Percentiles rank a stretch among this genome's conserved stretches.
Conservation (phyloP, 2,888 invertebrate genomes). For the Brachycybe producta region DNA sequence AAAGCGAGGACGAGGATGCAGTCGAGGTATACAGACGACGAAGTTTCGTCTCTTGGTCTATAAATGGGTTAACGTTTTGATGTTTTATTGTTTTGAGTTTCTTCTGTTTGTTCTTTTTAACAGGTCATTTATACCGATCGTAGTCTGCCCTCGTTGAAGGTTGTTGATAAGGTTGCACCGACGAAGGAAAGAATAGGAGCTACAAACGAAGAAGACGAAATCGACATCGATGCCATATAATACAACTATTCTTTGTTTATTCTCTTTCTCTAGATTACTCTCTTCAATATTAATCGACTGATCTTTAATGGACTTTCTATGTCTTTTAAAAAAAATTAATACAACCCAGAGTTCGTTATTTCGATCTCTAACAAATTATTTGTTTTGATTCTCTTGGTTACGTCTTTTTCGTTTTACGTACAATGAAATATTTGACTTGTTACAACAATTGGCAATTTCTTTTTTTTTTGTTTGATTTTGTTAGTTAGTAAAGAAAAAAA, state of each 20-base stretch:
- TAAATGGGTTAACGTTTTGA: neutral
- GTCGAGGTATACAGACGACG: constrained; percentile 42
- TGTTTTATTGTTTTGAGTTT: neutral
- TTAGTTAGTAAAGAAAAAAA: too few relatives aligned
- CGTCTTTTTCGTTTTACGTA: too few relatives aligned
- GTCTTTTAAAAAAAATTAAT: too few relatives aligned
- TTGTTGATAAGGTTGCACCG: constrained; percentile 13
- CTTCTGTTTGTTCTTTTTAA: constrained; percentile 1
- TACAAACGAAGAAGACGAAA: constrained; percentile 62
- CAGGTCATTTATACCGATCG: constrained; percentile 83
- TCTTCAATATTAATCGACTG: too few relatives aligned
- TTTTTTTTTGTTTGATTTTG: too few relatives aligned
- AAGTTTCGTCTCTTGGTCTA: neutral
- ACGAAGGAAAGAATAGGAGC: constrained; percentile 30
- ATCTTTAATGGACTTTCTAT: too few relatives aligned
- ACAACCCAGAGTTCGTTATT: too few relatives aligned
- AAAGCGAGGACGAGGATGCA: constrained; percentile 58
- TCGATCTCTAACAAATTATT: too few relatives aligned
- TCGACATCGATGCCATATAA: constrained; percentile 87
- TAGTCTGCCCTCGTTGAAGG: constrained; percentile 35
- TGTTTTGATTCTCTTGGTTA: too few relatives aligned
- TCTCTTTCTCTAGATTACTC: neutral
- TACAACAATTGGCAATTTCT: too few relatives aligned
- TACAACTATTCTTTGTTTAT: neutral
- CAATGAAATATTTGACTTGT: too few relatives aligned